Conservation (phyloP, 2,888 invertebrate genomes). For the Epinotia demarniana region DNA sequence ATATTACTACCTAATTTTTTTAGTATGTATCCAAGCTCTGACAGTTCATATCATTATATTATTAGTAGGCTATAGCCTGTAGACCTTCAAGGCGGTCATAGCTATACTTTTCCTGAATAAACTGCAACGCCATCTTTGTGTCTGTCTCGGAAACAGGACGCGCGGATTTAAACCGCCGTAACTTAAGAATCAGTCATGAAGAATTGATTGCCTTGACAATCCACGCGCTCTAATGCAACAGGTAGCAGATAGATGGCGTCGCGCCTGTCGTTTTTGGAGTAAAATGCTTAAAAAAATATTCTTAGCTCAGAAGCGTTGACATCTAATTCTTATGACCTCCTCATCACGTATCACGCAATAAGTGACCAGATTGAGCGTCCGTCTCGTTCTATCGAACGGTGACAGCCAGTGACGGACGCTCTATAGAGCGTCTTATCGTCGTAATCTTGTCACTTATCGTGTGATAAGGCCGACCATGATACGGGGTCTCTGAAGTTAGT, state of each 20-base stretch:
- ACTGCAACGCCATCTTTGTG: conserved; percentile 26
- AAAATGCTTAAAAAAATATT: background rate
- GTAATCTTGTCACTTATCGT: too few relatives aligned
- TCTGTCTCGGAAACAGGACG: background rate
- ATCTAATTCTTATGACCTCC: background rate
- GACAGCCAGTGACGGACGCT: too few relatives aligned
- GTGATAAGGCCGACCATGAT: too few relatives aligned
- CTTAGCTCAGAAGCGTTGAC: conserved; percentile 3
- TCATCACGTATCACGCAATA: too few relatives aligned
- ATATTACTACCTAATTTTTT: too few relatives aligned
- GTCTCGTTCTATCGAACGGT: too few relatives aligned
- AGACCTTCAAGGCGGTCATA: too few relatives aligned
- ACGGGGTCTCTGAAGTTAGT: background rate
- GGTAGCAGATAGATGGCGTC: conserved; percentile 15
- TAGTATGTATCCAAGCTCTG: too few relatives aligned
- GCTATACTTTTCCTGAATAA: background rate
- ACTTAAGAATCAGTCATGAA: background rate
- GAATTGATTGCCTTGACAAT: background rate
- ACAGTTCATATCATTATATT: too few relatives aligned
- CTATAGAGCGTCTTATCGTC: too few relatives aligned
- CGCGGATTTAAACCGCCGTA: background rate
- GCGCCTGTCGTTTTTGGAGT: background rate
- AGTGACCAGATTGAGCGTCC: too few relatives aligned
- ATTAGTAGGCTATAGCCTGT: too few relatives aligned
- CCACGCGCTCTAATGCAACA: background rate